phyloP scores from a whole-genome alignment of 2,888 invertebrate genomes.

The Rugalucina vietnamica region DNA sequence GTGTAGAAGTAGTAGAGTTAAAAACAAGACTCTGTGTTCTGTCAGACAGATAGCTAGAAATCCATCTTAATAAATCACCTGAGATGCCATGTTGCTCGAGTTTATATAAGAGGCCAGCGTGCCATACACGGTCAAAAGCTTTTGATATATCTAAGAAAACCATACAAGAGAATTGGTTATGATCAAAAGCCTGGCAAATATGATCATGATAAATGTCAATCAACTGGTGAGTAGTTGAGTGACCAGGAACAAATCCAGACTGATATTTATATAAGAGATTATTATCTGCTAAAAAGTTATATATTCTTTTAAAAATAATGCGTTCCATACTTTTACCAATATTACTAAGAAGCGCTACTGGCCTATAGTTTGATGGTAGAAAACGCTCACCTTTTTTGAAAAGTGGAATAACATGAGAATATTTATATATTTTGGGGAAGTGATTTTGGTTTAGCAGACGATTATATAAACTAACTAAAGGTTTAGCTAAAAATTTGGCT shows the following conservation, averaged over 20 bases:
- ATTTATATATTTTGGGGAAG: not conserved
- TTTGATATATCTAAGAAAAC: not conserved
- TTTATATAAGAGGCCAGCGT: not conserved
- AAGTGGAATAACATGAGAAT: not conserved
- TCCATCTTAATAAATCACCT: not conserved
- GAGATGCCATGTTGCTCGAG: not conserved
- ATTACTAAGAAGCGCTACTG: not conserved
- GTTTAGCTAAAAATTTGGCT: not conserved
- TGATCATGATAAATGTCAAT: conserved; percentile 11
- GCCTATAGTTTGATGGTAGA: not conserved
- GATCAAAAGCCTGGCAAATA: not conserved
- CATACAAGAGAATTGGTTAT: not conserved
- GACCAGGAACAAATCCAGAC: conserved; percentile 6
- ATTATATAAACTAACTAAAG: not conserved
- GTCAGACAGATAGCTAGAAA: not conserved
- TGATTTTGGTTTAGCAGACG: too few relatives aligned
- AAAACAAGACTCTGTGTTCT: not conserved
- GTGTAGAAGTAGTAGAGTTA: not conserved
- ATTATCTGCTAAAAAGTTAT: not conserved
- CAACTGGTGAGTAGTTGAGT: conserved; percentile 5
- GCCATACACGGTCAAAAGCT: conserved; percentile 16
- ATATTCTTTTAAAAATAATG: not conserved
- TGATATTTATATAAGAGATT: conserved; percentile 20
- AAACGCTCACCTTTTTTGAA: not conserved
- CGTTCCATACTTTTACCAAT: not conserved